Base-by-base conservation (phyloP, 2,888 invertebrate genomes). In the Salticus scenicus region DNA sequence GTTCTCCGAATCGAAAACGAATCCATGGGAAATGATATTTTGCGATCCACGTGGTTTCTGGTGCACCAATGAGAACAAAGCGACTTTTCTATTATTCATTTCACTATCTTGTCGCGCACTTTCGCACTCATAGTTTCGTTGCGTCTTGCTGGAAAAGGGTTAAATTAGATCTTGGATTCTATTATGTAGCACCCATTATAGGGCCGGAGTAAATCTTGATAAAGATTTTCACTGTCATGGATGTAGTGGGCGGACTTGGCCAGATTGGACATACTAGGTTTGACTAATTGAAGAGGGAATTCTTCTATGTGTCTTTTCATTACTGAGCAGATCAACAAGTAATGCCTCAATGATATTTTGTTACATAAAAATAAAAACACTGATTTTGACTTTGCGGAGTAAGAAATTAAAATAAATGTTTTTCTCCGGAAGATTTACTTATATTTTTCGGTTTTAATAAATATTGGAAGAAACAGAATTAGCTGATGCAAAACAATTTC, bases 21-120 rank as follows among this genome's bases (percentile, higher is more conserved):
- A 33, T 57, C 74, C 76, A 69, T 51, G 72, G 33, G 47, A 70
- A 37, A 24, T 70, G 71, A 72, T 47, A 72, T 72, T 72, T 69
- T 27, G 41, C 27, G 79, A 79, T 66, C 64, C 72, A 37, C 71
- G 31, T 66, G 75, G 74, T 74, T 64, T 41, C 28, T 17, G 31
- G 66, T 31, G 66, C 66, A n/a, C 66, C 66, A 66, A 66, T 66
- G 79, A 41, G 73, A 80, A 73, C 79, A 80, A 73, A 66, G 51
- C 72, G 7, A 30, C 66, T 66, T 66, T 66, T 66, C 66, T 66
- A 66, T 66, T 66, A 66, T 66, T 33, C 47, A 17, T 73, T 79
- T 47, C 24, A 31, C 28, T 37, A 42, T 28, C 37, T 63, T 78
- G 63, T 71, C 70, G 30, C n/a, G 27, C 42, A 27, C n/a, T 30